A percentile compares a stretch with the other conserved stretches of the same genome.
phyloP scores from a whole-genome alignment of 2,797 vertebrate species.

The Tauraco hartlaubi region DNA sequence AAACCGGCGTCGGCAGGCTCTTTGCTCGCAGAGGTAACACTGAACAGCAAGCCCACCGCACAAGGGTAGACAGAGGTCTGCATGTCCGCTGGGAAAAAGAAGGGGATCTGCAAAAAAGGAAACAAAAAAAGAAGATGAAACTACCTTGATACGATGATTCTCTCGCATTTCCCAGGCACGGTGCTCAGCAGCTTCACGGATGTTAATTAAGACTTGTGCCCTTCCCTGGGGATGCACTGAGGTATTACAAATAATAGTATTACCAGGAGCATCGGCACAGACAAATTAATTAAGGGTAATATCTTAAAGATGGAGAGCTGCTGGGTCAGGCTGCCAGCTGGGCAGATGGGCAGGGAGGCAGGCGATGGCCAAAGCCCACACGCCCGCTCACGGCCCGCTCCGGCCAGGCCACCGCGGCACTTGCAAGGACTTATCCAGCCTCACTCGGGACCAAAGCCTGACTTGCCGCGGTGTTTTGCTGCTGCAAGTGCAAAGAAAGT shows the following conservation, averaged over 20 bases:
- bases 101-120: neutral
- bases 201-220: conserved; percentile 65
- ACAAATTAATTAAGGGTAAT: conserved; percentile 58
- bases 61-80: neutral
- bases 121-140: neutral
- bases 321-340: neutral
- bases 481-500: neutral
- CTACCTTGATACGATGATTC: neutral
- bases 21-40: neutral
- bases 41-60: neutral
- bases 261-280: conserved; percentile 12
- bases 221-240: conserved; percentile 29
- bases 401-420: neutral
- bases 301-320: neutral
- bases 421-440: neutral
- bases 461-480: neutral
- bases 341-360: neutral
- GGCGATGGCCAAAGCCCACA: neutral
- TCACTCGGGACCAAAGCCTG: neutral
- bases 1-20: rapidly evolving
- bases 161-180: conserved; percentile 39
- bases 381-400: rapidly evolving
- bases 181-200: conserved; percentile 32
- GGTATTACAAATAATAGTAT: conserved; percentile 62
- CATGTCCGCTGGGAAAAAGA: neutral